These are phyloP conservation scores for Platycercus adscitus DNA, from an alignment of 2,113 vertebrate genomes.

Conservation along the genomic window DNA sequence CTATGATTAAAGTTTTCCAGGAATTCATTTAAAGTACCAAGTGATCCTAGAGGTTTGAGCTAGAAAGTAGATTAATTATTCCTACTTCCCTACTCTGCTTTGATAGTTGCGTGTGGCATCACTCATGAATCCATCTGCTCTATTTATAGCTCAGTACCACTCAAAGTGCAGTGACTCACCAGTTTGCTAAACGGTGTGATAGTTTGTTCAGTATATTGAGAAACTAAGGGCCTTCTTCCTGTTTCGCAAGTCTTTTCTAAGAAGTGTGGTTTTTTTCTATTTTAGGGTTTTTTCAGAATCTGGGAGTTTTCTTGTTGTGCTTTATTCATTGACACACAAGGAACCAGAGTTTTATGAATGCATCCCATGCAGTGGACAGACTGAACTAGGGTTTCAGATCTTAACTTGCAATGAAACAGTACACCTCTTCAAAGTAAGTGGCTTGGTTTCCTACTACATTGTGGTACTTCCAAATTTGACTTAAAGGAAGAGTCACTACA, in stretches of 20 bases:
- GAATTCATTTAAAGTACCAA: neutral
- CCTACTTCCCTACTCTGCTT: neutral
- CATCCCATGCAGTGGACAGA: constrained; percentile 58
- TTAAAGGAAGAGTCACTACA: neutral
- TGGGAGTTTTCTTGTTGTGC: constrained; percentile 81
- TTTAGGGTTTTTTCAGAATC: constrained; percentile 87
- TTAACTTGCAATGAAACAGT: constrained; percentile 82
- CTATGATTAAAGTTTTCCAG: neutral
- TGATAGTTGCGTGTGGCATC: neutral
- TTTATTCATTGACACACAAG: constrained; percentile 88
- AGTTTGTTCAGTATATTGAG: neutral
- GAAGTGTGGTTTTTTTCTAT: neutral
- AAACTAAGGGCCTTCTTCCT: neutral
- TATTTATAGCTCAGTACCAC: neutral
- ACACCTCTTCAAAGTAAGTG: constrained; percentile 87
- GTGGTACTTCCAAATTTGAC: neutral
- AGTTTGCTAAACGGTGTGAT: neutral
- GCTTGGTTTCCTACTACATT: neutral
- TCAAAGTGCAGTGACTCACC: neutral
- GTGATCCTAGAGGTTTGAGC: neutral
- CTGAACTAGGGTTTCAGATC: constrained; percentile 84
- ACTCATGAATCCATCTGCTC: neutral
- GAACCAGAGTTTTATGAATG: constrained; percentile 94
- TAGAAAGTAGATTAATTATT: neutral
- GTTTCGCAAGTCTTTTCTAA: neutral